Evolutionary conservation across 2,113 vertebrate genomes (phyloP).

Genomic region (Chamaetylas fuelleborni): DNA sequence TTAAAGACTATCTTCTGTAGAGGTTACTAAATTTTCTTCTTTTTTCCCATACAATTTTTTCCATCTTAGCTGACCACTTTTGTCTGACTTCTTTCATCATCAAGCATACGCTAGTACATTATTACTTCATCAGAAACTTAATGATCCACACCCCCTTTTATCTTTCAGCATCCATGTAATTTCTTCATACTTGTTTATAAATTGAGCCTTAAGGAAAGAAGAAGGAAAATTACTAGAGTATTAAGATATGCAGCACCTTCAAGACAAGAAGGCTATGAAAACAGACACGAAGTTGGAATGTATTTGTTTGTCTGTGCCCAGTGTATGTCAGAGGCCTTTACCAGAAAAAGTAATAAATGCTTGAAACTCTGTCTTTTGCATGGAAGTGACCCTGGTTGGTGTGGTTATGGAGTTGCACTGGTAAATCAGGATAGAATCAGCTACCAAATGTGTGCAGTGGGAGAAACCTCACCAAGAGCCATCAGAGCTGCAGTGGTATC

Average conservation of each 20-base stretch:
- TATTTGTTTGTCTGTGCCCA: background rate
- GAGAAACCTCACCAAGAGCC: background rate
- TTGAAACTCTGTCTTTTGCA: background rate
- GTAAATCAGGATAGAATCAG: background rate
- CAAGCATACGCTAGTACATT: background rate
- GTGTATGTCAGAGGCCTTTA: background rate
- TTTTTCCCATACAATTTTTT: background rate
- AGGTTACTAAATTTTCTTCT: background rate
- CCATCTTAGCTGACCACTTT: background rate
- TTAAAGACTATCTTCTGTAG: background rate
- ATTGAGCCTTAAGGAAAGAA: background rate
- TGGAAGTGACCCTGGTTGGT: background rate
- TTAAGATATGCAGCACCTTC: background rate
- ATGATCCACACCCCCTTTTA: background rate
- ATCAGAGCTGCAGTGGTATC: background rate
- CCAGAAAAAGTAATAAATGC: background rate
- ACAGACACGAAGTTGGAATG: background rate
- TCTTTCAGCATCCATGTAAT: background rate
- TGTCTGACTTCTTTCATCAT: slow-evolving; percentile 1
- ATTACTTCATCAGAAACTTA: background rate
- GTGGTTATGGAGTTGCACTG: background rate
- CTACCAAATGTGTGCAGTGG: background rate
- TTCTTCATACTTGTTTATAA: background rate
- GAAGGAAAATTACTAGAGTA: background rate
- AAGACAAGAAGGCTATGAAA: background rate